A percentile compares a stretch with the other conserved stretches of the same genome.
phyloP scores from a whole-genome alignment of 2,797 vertebrate species.

The Aphelocoma californica region DNA sequence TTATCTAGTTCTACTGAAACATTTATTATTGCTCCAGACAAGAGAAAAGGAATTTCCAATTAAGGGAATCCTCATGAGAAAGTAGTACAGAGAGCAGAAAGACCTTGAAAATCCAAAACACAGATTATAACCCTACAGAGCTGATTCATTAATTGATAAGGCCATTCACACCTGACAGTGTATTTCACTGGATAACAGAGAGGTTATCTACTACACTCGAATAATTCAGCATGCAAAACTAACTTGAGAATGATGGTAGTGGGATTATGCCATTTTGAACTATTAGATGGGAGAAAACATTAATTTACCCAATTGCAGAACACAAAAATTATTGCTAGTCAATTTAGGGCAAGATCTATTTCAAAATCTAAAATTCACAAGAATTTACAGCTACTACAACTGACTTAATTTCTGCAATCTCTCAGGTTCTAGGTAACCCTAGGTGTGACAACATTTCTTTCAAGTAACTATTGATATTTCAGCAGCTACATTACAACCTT shows the following conservation, averaged over 20 bases:
- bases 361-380: neutral
- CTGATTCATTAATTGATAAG: neutral
- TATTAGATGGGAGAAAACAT: neutral
- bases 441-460: neutral
- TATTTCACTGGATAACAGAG: neutral
- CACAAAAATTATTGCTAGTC: neutral
- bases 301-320: neutral
- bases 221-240: neutral
- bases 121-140: neutral
- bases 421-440: neutral
- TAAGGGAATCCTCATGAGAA: neutral
- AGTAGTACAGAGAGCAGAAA: neutral
- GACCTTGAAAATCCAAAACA: neutral
- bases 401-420: neutral
- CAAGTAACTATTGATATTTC: neutral
- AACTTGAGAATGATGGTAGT: neutral
- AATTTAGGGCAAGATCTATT: neutral
- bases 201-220: neutral
- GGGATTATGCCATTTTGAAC: neutral
- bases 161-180: neutral
- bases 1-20: neutral
- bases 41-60: neutral
- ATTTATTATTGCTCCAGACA: neutral
- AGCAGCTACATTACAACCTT: neutral
- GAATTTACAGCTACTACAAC: neutral